phyloP scores from a whole-genome alignment of 2,113 vertebrate species.

The Sterna hirundo region DNA sequence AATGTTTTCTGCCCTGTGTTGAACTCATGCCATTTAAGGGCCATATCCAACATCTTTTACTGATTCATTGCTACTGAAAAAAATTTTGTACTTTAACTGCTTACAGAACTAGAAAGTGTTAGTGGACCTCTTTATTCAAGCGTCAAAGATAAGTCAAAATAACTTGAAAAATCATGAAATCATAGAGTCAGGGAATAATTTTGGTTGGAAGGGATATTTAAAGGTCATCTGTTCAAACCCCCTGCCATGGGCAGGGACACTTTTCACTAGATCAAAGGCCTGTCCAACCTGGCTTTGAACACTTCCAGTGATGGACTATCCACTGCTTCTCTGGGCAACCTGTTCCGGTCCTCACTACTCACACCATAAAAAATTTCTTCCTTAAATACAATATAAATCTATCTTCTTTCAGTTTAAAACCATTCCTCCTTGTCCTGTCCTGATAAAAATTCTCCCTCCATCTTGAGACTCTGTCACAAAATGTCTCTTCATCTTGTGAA shows the following conservation, averaged over 20 bases:
- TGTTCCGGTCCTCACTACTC: not conserved
- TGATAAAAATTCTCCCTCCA: not conserved
- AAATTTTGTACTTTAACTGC: not conserved
- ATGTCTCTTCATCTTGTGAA: not conserved
- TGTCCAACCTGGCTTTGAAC: not conserved
- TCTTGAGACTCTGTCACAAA: not conserved
- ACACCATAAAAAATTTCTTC: not conserved
- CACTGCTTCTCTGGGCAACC: not conserved
- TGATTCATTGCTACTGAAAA: not conserved
- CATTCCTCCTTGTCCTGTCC: not conserved
- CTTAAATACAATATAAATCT: not conserved
- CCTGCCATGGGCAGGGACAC: accelerated
- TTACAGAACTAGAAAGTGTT: not conserved
- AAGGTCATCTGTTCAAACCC: not conserved
- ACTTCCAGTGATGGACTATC: not conserved
- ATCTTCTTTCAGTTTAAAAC: not conserved
- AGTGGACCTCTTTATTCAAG: not conserved
- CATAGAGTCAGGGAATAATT: not conserved
- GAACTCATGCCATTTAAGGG: not conserved
- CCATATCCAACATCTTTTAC: not conserved
- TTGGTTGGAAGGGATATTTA: not conserved
- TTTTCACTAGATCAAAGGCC: not conserved
- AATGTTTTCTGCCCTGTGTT: not conserved
- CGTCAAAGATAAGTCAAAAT: not conserved
- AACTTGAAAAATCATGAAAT: not conserved